Percentiles rank a stretch among this genome's conserved stretches.
phyloP scores from a whole-genome alignment of 2,888 invertebrate genomes.

The Coronaproctus castanopsis region DNA sequence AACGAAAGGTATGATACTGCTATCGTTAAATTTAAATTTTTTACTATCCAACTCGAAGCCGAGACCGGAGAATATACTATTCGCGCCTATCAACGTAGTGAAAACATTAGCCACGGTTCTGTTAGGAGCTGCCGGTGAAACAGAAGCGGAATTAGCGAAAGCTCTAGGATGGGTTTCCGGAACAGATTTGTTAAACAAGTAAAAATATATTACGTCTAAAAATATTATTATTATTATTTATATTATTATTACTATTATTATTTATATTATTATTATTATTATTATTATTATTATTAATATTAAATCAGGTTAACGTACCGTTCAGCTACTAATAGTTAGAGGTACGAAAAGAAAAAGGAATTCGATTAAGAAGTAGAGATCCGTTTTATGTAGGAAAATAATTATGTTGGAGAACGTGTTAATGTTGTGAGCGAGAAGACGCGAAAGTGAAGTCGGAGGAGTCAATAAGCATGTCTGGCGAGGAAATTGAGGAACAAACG shows the following conservation, averaged over 20 bases:
- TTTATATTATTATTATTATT: neutral
- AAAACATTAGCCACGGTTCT: constrained; percentile 12
- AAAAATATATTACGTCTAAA: constrained; percentile 4
- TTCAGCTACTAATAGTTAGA: too few relatives aligned
- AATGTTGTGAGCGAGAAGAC: too few relatives aligned
- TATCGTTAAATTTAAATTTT: constrained; percentile 1
- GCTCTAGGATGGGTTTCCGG: constrained; percentile 2
- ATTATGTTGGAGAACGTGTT: too few relatives aligned
- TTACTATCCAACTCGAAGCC: neutral
- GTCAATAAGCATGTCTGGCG: too few relatives aligned
- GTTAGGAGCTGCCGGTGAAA: constrained; percentile 12
- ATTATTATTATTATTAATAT: neutral
- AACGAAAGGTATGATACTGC: neutral
- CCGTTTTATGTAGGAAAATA: too few relatives aligned
- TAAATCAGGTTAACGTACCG: too few relatives aligned
- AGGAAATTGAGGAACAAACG: too few relatives aligned
- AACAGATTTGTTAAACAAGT: neutral
- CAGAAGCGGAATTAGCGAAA: constrained; percentile 12
- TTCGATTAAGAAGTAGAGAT: too few relatives aligned
- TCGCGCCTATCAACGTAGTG: constrained; percentile 12
- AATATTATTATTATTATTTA: neutral
- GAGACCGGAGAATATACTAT: constrained; percentile 6
- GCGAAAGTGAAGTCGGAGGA: too few relatives aligned
- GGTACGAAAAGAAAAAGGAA: too few relatives aligned
- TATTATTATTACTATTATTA: neutral